Base-by-base conservation (phyloP, 2,797 vertebrate species). In the Buphagus erythrorhynchus region DNA sequence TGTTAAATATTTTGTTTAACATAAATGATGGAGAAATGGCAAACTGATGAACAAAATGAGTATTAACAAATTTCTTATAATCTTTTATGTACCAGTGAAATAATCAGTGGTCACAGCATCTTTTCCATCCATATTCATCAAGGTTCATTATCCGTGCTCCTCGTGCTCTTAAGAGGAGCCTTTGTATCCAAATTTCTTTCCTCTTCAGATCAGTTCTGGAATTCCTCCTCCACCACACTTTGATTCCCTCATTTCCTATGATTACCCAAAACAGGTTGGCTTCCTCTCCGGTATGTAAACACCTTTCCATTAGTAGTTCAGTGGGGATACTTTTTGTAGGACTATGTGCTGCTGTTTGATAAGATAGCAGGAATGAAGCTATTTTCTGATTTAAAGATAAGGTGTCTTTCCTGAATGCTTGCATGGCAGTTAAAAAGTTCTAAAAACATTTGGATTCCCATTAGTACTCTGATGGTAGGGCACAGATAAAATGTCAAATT, bases 301-400 rank as follows among this genome's bases (percentile, higher is more conserved):
- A 95, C 80, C 58, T 95, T 83, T 78, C 93, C 91, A 93, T 97
- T 95, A 97, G 87, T 71, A 84, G 91, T 90, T 96, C 1, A 9
- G 61, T 20, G 19, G 19, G 81, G 80, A 91, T 77, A 79, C 63
- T 92, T 95, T 97, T 85, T 86, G 89, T 94, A 87, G 73, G 94
- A 86, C 84, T 94, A 83, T 19, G 12, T 78, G 87, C 67, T 91
- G 73, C 76, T 94, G 58, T 73, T 95, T 94, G 96, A 95, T 96
- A 97, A 96, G 96, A 97, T 91, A 96, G 76, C 42, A 86, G 65
- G 76, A 92, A 95, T 76, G 25, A 95, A 96, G 91, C 81, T 97
- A 95, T 96, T 96, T 97, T 96, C 94, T 94, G 97, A 97, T 97
- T 95, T 95, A 80, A 86, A 94, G 97, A 97, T 96, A 97, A 38